A percentile compares a stretch with the other conserved stretches of the same genome.
Evolutionary conservation across 2,113 vertebrate genomes (phyloP).

Genomic region (Pitta sordida): DNA sequence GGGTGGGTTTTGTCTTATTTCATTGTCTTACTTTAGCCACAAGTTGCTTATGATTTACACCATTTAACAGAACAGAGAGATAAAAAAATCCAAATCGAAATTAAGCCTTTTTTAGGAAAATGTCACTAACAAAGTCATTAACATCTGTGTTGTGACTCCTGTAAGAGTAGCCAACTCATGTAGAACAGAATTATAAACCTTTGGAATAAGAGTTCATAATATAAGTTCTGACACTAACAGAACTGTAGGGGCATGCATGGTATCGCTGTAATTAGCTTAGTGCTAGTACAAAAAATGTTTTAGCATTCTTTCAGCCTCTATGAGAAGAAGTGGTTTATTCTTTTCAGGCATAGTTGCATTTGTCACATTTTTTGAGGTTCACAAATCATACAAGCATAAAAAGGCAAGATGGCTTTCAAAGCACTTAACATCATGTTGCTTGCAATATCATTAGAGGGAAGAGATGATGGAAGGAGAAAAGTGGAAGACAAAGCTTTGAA

Average conservation of each 20-base stretch:
- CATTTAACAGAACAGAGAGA: not conserved
- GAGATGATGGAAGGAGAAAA: not conserved
- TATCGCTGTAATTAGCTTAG: conserved; percentile 26
- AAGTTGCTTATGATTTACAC: not conserved
- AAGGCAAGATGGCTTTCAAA: conserved; percentile 20
- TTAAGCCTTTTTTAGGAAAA: not conserved
- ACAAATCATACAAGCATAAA: not conserved
- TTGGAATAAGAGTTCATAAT: not conserved
- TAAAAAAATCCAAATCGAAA: not conserved
- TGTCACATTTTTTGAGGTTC: conserved; percentile 19
- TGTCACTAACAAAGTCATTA: not conserved
- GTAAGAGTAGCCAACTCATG: not conserved
- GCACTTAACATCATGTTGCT: not conserved
- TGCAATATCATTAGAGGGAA: not conserved
- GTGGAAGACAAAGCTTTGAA: not conserved
- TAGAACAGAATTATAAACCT: not conserved
- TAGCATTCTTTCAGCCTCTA: not conserved
- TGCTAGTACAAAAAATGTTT: not conserved
- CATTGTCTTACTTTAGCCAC: not conserved
- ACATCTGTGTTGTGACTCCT: not conserved
- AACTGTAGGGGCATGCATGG: not conserved
- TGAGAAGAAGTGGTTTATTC: not conserved
- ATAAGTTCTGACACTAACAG: not conserved
- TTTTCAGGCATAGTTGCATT: conserved; percentile 29
- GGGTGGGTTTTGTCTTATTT: not conserved